Evolutionary conservation across 2,888 invertebrate genomes (phyloP).

Genomic region (Nasonovia ribisnigri): DNA sequence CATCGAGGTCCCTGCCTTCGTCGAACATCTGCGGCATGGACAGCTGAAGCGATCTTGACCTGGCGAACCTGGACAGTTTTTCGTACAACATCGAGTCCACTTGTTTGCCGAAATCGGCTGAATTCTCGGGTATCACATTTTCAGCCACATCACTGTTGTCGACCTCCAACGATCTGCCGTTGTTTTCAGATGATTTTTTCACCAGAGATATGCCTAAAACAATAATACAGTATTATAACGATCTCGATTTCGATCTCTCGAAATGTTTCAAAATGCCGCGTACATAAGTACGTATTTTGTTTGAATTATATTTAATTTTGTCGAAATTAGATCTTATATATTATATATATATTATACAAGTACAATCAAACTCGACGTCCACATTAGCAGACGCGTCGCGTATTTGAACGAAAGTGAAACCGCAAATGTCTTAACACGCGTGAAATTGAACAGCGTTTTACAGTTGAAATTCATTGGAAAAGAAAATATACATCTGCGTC

Average conservation of each 20-base stretch:
- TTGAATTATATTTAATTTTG: not conserved
- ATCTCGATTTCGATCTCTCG: not conserved
- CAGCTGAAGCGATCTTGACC: constrained; percentile 73
- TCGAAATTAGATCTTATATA: not conserved
- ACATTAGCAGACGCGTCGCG: not conserved
- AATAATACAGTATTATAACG: too few relatives aligned
- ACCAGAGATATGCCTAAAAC: constrained; percentile 73
- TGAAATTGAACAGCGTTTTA: constrained; percentile 39
- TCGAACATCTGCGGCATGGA: constrained; percentile 81
- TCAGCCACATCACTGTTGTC: constrained; percentile 42
- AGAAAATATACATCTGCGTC: not conserved
- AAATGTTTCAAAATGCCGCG: too few relatives aligned
- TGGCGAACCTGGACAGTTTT: constrained; percentile 68
- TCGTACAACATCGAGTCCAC: constrained; percentile 69
- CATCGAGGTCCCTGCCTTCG: constrained; percentile 78
- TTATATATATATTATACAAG: not conserved
- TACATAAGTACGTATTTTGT: not conserved
- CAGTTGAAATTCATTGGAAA: not conserved
- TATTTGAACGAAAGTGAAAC: constrained; percentile 30
- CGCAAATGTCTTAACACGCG: not conserved
- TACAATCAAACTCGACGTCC: not conserved
- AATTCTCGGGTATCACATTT: constrained; percentile 60
- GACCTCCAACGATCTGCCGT: constrained; percentile 62
- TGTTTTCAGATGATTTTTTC: constrained; percentile 70
- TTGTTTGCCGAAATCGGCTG: constrained; percentile 67